Base-by-base conservation (phyloP, 2,113 vertebrate genomes). In the Melanostigma gelatinosum region DNA sequence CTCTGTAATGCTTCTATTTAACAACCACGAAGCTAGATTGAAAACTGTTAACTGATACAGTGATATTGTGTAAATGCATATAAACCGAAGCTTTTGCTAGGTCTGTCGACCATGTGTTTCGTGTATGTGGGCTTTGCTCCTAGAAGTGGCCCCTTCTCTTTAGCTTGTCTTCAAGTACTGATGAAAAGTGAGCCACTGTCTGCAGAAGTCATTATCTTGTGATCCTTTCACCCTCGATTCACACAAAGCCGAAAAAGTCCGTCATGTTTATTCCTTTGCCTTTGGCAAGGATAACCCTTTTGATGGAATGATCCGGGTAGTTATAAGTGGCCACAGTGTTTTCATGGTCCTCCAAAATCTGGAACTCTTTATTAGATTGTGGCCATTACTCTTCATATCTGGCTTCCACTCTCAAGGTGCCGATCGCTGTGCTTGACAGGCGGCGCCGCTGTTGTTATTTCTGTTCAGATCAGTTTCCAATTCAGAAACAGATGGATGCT, bases 121-220 rank as follows among this genome's bases (percentile, higher is more conserved):
- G n/a, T 87, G 81, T 60, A 79, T 74, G 58, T 67, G 62, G 22
- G 55, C 72, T 76, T 77, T 16, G 48, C 79, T 69, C 79, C 62
- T 55, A 84, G 60, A 71, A 73, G 60, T 62, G 52, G 67, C 68
- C 20, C 65, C 77, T 86, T 72, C 64, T 82, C 58, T 57, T 60
- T 10, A 46, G 65, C 78, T 78, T 48, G 69, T 85, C 77, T 85
- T 54, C 72, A 66, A 85, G 77, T 60, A 40, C 63, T 70, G 72
- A 86, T 72, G 58, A 85, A 87, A 91, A 90, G 55, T 34, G 52
- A 77, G 79, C 81, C 7, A 12, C 78, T 57, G 84, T 87, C 94
- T 93, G 93, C 87, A 89, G 75, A 91, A 92, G 72, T 87, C 89
- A 91, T 94, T 93, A 92, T 65, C 72, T 65, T 44, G 38, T 63